Conservation (phyloP, 2,888 invertebrate genomes). For the Noctua comes region DNA sequence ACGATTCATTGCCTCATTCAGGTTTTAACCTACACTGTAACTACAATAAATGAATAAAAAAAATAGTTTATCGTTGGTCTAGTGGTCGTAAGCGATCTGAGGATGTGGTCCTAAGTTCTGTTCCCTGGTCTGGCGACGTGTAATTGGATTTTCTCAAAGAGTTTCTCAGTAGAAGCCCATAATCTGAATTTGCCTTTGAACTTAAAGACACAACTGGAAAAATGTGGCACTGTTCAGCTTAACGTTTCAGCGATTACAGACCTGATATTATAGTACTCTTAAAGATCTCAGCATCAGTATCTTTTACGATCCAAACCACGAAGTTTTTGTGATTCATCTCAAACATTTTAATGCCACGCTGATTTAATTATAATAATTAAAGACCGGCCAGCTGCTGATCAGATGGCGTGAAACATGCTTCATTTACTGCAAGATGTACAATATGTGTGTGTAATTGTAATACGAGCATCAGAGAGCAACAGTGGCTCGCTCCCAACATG, state of each 20-base stretch:
- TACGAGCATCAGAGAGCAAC: constrained; percentile 48
- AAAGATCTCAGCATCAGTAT: not conserved
- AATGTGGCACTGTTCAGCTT: not conserved
- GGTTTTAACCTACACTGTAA: not conserved
- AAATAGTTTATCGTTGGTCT: not conserved
- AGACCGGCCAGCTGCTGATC: constrained; percentile 35
- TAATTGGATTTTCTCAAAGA: not conserved
- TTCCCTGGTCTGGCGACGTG: not conserved
- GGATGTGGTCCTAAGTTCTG: too few relatives aligned
- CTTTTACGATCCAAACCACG: not conserved
- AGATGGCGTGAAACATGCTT: constrained; percentile 36
- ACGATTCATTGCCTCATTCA: not conserved
- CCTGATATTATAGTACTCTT: not conserved
- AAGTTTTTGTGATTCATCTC: constrained; percentile 39
- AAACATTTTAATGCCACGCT: constrained; percentile 43
- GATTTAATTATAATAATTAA: constrained; percentile 53
- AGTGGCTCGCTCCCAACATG: constrained; percentile 31
- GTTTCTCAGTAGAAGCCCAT: too few relatives aligned
- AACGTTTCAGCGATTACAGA: not conserved
- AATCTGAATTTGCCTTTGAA: not conserved
- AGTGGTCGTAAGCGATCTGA: not conserved
- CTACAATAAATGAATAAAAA: not conserved
- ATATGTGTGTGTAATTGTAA: constrained; percentile 53
- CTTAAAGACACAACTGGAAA: not conserved
- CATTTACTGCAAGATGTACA: constrained; percentile 32